Percentiles rank a stretch among this genome's conserved stretches.
Conservation (phyloP, 2,113 vertebrate species). For the Oceanodroma tethys region DNA sequence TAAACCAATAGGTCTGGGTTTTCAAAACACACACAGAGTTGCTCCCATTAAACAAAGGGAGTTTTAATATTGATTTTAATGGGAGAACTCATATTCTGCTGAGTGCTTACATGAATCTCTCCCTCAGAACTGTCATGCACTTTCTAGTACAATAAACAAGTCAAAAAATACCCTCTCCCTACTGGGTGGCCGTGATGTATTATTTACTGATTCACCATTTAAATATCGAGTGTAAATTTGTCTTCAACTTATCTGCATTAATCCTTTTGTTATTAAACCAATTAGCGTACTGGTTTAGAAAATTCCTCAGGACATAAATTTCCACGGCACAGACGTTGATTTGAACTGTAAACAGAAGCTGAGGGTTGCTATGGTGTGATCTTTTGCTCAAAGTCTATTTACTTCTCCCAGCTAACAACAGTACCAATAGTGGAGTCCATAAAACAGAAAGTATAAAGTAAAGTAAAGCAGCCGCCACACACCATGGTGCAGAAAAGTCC, state of each 20-base stretch:
- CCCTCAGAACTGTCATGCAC: neutral
- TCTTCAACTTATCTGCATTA: neutral
- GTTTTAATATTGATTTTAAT: neutral
- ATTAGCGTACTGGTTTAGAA: neutral
- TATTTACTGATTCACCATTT: neutral
- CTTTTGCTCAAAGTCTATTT: slow-evolving; percentile 38
- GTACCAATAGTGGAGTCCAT: neutral
- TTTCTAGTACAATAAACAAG: neutral
- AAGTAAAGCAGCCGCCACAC: neutral
- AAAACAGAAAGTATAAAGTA: neutral
- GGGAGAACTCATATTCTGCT: neutral
- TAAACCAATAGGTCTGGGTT: neutral
- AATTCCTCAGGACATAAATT: slow-evolving; percentile 17
- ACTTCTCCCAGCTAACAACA: slow-evolving; percentile 17
- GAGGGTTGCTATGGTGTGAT: slow-evolving; percentile 54
- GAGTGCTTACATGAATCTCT: neutral
- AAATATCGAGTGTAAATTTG: neutral
- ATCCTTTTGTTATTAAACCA: slow-evolving; percentile 6
- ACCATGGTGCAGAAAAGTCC: neutral
- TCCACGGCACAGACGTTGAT: neutral
- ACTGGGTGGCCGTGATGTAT: neutral
- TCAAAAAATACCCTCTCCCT: neutral
- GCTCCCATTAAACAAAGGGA: neutral
- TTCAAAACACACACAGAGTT: neutral
- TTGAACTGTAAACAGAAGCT: slow-evolving; percentile 42